Evolutionary conservation across 1,140 invertebrate species (phyloP).

Genomic region (Mactra quadrangularis): DNA sequence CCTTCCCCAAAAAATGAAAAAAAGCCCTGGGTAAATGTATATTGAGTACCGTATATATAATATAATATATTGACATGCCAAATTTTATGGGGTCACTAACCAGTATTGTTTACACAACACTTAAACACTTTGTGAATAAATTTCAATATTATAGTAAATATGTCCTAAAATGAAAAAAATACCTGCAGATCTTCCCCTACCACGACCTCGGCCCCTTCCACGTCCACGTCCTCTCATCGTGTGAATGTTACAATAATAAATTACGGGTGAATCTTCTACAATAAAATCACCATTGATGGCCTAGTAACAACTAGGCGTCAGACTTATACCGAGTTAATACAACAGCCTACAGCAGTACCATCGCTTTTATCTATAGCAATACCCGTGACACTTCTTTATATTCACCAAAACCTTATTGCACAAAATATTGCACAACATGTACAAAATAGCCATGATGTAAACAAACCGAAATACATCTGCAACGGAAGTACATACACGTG

Average conservation of each 20-base stretch:
- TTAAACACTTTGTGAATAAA: neutral
- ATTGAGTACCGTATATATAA: neutral
- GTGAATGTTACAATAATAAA: neutral
- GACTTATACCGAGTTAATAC: neutral
- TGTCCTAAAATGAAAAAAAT: neutral
- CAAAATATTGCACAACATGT: constrained; percentile 24
- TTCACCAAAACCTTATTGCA: neutral
- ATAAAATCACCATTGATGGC: neutral
- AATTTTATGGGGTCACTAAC: neutral
- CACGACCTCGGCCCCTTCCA: constrained; percentile 55
- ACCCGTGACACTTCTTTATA: constrained; percentile 6
- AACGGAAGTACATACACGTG: constrained; percentile 16
- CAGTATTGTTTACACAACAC: neutral
- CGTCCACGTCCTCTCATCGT: constrained; percentile 28
- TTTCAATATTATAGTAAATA: neutral
- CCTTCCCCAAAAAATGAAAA: neutral
- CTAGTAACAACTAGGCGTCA: constrained; percentile 34
- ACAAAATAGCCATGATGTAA: neutral
- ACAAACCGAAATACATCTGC: neutral
- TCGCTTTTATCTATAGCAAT: neutral
- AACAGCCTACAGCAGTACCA: neutral
- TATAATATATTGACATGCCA: neutral
- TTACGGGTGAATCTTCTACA: too few relatives aligned
- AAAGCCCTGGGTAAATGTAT: neutral
- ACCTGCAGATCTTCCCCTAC: constrained; percentile 50